Base-by-base conservation (phyloP, 2,113 vertebrate species). In the Cyprinus carpio region DNA sequence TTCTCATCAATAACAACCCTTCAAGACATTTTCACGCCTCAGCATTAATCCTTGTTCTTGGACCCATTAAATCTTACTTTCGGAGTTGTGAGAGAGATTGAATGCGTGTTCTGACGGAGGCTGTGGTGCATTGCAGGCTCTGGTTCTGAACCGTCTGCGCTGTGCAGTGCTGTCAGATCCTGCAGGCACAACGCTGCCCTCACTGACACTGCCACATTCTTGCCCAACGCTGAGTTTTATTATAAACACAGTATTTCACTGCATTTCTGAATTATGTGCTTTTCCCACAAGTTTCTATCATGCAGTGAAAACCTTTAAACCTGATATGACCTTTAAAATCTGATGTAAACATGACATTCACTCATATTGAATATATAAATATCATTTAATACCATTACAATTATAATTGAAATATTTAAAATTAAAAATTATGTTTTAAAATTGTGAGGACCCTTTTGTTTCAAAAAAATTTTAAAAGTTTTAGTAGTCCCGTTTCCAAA, bases 101-200 rank as follows among this genome's bases (percentile, higher is more conserved):
- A 40, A 40, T 40, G 23, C 34, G 6, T 5, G 34, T 37, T 37
- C 34, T 37, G 34, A 37, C 1, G 40, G n/a, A 16, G n/a, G 3
- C 13, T 13, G 2, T 46, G 71, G n/a, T 76, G 86, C 83, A 87
- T 77, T 85, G 86, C 83, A 67, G 86, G 34, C 18, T 40, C 37
- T 1, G 37, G 6, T 40, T 78, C 34, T 43, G 9, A 43, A 11
- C n/a, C 11, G 40, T 43, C 9, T 10, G 9, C 2, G 77, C 91
- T n/a, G n/a, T 92, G 93, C 93, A 91, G 91, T 91, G 92, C 87
- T 90, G 92, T 94, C n/a, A 88, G 92, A 91, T 93, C 91, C 86
- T 80, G 74, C n/a, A 29, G 34, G 46, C 58, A 18, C 79, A 9
- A n/a, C 34, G 7, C 58, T 29, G 75, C 62, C 71, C 72, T 69